phyloP scores from a whole-genome alignment of 2,888 invertebrate species.

The Palloptera scutellata region DNA sequence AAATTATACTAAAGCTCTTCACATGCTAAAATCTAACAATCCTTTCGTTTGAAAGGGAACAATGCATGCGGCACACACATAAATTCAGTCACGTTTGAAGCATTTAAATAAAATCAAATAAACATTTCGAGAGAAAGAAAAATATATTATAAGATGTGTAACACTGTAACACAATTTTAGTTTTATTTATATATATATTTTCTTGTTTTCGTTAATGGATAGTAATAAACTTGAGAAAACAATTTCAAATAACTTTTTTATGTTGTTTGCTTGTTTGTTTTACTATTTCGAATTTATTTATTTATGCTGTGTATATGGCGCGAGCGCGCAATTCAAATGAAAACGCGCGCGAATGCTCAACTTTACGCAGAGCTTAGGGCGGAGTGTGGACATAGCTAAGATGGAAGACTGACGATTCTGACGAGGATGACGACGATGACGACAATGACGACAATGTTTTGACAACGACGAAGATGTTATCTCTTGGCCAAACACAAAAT shows the following conservation, averaged over 20 bases:
- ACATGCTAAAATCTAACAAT: too few species aligned
- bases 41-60: background rate
- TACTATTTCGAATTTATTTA: background rate
- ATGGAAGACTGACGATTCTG: too few species aligned
- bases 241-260: background rate
- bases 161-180: constrained; percentile 1
- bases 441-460: too few species aligned
- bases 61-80: constrained; percentile 36
- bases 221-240: constrained; percentile 9
- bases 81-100: constrained; percentile 59
- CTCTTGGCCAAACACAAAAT: constrained; percentile 56
- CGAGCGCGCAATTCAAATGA: too few species aligned
- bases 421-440: background rate
- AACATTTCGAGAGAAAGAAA: constrained; percentile 22
- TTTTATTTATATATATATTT: too few species aligned
- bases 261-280: too few species aligned
- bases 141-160: background rate
- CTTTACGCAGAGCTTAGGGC: too few species aligned
- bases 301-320: background rate
- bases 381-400: too few species aligned
- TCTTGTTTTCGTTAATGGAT: background rate
- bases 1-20: background rate
- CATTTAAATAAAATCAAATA: constrained; percentile 50
- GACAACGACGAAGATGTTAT: constrained; percentile 46
- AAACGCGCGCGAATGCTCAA: too few species aligned